Base-by-base conservation (phyloP, 1,140 invertebrate genomes). In the Papilio aristodemus region DNA sequence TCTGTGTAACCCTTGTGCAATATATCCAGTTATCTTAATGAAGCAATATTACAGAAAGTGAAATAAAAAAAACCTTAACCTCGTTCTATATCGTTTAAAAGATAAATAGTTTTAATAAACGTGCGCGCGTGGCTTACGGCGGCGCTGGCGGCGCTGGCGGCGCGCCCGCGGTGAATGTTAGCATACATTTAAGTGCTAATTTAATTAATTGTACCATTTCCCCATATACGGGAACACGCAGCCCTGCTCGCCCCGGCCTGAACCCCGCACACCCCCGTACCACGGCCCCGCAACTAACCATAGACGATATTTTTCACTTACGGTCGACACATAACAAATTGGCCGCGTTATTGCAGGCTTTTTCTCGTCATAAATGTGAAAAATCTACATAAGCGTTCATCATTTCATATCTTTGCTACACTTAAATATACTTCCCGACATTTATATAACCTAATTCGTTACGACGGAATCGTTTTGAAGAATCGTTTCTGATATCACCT, bases 191-290 rank as follows among this genome's bases (percentile, higher is more conserved):
- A 79, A 86, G 84, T 88, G 83, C 81, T 89, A 90, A 90, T 87
- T 87, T 86, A 89, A 89, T 88, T 87, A 90, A 88, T 88, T 83
- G 82, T 84, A 76, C 78, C 83, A 83, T 84, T 87, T 84, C 80
- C 83, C 81, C 80, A 81, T 76, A 85, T 76, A 80, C 77, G 69
- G 67, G 74, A 71, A 66, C 73, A 71, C 71, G 68, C 69, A 71
- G 59, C 59, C 71, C 36, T 69, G 54, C 43, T 50, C 57, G 60
- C 41, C 36, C 43, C 46, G 57, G 13, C 69, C 22, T 67, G 67
- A 39, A 58, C 73, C 69, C 63, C 67, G 22, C 57, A 68, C 14
- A 5, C 66, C 19, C 62, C 37, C 46, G 14, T 39, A 46, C 9
- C 36, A 17, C 72, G 6, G 46, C 74, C 78, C 72, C 68, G 66